Evolutionary conservation across 2,797 vertebrate species (phyloP), one percentile per base, ranked within the genome.

Genomic region (Phrynocephalus vlangalii): DNA sequence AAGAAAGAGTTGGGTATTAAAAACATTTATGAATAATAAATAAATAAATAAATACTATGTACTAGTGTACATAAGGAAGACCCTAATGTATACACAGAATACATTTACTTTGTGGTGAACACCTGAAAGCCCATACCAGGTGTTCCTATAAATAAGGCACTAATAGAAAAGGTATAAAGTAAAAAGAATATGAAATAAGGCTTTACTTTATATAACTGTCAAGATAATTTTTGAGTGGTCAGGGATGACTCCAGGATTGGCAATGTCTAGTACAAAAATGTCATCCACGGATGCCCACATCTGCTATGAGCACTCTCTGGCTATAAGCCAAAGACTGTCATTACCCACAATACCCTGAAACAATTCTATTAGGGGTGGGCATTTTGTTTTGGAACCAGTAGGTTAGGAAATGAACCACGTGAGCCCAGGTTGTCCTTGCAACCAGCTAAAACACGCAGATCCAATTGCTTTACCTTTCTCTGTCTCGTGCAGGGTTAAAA

Each of bases 1-100:
- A 33, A 77, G 82, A 73, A 68, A 73, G 50, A 72, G 67, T 84
- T 84, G 79, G 81, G 50, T 90, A 78, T 80, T 75, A 85, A 82
- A 7, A 83, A 20, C 48, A 22, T 67, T 5, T 44, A 44, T 44
- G 38, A 44, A 44, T 33, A 33, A 33, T 33, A 33, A 33, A 33
- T 33, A 33, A 33, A 33, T 33, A 33, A 33, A 33, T 33, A 33
- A 33, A 33, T 44, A 44, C 38, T 44, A 44, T 44, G 28, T 1
- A 30, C 60, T 81, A 50, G 30, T 66, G 26, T 44, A 8, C 28
- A 67, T 22, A 18, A 3, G 5, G 60, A 38, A 38, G 68, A 67
- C 81, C 33, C 1, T 56, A 13, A 56, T 11, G 52, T 56, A 56
- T 33, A 44, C 6, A 76, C 6, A 76, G 22, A 22, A 48, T 6